These are phyloP conservation scores for Eupithecia pulchellata DNA, from an alignment of 2,888 invertebrate species.

Conservation along the genomic window DNA sequence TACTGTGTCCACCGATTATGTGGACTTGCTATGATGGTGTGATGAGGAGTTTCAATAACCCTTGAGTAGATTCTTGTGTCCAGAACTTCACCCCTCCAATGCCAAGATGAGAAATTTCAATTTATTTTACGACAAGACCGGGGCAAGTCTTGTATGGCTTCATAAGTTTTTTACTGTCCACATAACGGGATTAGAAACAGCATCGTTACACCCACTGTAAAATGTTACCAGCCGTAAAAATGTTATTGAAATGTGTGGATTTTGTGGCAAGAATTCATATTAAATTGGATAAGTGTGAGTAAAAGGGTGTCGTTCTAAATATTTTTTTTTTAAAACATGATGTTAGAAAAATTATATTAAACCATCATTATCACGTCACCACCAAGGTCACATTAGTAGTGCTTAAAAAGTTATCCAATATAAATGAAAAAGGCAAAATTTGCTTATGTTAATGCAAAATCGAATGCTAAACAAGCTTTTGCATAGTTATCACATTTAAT, in stretches of 20 bases:
- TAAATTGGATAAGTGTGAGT: background rate
- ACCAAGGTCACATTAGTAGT: background rate
- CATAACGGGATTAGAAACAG: slow-evolving; percentile 41
- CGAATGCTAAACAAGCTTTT: background rate
- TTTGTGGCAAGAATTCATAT: slow-evolving; percentile 1
- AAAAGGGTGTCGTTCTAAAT: background rate
- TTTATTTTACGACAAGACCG: slow-evolving; percentile 41
- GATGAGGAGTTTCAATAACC: background rate
- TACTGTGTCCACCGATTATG: too few species aligned
- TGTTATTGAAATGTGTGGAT: slow-evolving; percentile 36
- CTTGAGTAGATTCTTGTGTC: background rate
- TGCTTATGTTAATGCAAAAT: background rate
- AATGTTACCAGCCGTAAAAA: slow-evolving; percentile 36
- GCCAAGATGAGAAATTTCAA: slow-evolving; percentile 41
- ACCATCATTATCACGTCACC: too few species aligned
- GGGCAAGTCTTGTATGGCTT: slow-evolving; percentile 35
- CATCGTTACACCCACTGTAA: slow-evolving; percentile 44
- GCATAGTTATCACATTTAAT: background rate
- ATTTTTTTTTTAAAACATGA: background rate
- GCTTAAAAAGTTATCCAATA: background rate
- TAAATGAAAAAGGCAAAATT: background rate
- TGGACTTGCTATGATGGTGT: too few species aligned
- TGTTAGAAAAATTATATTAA: background rate
- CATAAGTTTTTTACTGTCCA: slow-evolving; percentile 39
- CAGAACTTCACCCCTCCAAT: background rate